Percentiles rank a stretch among this genome's conserved stretches.
Evolutionary conservation across 2,113 vertebrate genomes (phyloP).

Genomic region (Callithrix jacchus): DNA sequence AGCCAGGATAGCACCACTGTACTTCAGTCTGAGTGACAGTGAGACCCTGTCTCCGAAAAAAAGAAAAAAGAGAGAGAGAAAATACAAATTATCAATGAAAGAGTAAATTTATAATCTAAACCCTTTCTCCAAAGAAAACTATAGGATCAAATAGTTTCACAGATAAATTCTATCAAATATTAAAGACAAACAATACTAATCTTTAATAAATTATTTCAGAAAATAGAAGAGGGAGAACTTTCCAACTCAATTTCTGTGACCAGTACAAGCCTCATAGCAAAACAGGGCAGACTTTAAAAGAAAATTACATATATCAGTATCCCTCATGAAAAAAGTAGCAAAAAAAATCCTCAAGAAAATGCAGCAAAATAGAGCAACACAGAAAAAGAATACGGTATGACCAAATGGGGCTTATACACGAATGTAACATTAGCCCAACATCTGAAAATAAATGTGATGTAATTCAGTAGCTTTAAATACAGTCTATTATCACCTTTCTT

Average conservation of each 20-base stretch:
- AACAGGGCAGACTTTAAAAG: background rate
- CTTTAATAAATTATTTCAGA: too few relatives aligned
- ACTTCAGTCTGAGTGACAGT: too few relatives aligned
- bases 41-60: too few relatives aligned
- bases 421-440: background rate
- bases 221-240: too few relatives aligned
- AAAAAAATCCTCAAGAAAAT: background rate
- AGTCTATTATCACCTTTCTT: too few relatives aligned
- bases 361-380: background rate
- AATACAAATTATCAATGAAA: background rate
- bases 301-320: background rate
- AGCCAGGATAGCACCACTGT: too few relatives aligned
- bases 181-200: too few relatives aligned
- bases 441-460: too few relatives aligned
- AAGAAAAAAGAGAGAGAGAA: background rate
- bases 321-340: background rate
- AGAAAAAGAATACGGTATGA: background rate
- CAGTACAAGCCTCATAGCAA: background rate
- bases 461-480: too few relatives aligned
- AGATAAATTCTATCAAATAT: too few relatives aligned
- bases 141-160: background rate
- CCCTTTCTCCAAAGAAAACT: background rate
- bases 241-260: background rate
- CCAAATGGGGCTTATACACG: background rate
- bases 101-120: background rate